These are phyloP conservation scores for Amphilophus citrinellus DNA, from an alignment of 2,113 vertebrate genomes.

Conservation along the genomic window DNA sequence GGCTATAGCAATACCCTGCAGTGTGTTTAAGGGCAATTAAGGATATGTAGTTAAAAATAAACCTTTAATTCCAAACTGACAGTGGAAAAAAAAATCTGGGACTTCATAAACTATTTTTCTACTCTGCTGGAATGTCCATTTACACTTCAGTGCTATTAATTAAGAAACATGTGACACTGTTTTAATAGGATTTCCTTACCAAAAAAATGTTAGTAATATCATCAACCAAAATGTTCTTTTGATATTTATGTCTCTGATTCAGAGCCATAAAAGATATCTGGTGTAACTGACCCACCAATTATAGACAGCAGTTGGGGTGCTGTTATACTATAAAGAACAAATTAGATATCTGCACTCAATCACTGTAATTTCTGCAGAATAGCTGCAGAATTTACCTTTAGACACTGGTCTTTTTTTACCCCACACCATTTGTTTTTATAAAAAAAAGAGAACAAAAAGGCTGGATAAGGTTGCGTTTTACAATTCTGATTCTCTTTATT, in stretches of 20 bases:
- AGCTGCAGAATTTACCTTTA: neutral
- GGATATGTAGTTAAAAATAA: neutral
- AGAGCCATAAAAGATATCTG: neutral
- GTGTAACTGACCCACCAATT: neutral
- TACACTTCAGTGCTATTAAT: neutral
- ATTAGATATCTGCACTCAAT: neutral
- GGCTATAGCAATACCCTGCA: neutral
- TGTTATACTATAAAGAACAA: conserved; percentile 6
- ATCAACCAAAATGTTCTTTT: neutral
- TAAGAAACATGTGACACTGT: neutral
- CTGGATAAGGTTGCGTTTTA: conserved; percentile 2
- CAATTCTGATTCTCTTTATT: conserved; percentile 14
- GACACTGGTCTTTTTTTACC: neutral
- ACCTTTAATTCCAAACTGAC: neutral
- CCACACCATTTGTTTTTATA: neutral
- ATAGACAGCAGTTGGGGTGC: neutral
- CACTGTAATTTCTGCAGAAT: neutral
- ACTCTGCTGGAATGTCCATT: neutral
- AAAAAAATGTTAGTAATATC: neutral
- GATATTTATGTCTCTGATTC: neutral
- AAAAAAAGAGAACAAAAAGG: neutral
- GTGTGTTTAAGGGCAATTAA: neutral
- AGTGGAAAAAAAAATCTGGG: neutral
- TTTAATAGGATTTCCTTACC: conserved; percentile 1
- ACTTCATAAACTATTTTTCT: neutral